A percentile compares a stretch with the other conserved stretches of the same genome.
phyloP scores from a whole-genome alignment of 1,140 invertebrate genomes.

The Drosophila kanapiae region DNA sequence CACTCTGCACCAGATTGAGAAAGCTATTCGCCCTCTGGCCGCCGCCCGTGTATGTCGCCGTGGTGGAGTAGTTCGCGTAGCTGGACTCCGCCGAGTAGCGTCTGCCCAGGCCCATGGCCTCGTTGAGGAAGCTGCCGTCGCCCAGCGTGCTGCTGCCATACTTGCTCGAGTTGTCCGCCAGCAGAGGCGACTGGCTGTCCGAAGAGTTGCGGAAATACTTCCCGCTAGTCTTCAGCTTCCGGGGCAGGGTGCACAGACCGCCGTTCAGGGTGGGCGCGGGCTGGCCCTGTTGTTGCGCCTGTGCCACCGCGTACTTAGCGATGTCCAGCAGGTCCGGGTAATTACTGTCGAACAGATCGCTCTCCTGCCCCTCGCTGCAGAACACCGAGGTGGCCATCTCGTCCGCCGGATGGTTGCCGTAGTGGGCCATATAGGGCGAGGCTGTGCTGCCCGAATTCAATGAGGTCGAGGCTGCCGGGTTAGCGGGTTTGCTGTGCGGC shows the following conservation, averaged over 20 bases:
- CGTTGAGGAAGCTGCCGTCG: conserved; percentile 79
- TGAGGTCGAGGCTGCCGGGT: conserved; percentile 34
- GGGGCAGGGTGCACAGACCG: conserved; percentile 87
- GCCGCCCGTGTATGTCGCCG: conserved; percentile 72
- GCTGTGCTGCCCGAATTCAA: conserved; percentile 20
- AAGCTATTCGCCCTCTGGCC: conserved; percentile 82
- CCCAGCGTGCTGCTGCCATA: conserved; percentile 84
- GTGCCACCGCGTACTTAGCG: conserved; percentile 86
- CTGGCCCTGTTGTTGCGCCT: conserved; percentile 58
- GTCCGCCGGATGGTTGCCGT: conserved; percentile 61
- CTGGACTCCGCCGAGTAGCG: conserved; percentile 80
- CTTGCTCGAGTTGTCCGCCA: conserved; percentile 85
- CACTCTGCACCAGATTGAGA: conserved; percentile 80
- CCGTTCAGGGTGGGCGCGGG: conserved; percentile 59
- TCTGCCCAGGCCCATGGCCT: conserved; percentile 74
- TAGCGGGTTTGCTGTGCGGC: conserved; percentile 84
- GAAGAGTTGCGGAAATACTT: conserved; percentile 86
- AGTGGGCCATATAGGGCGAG: conserved; percentile 50
- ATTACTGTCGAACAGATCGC: conserved; percentile 88
- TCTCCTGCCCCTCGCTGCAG: conserved; percentile 86
- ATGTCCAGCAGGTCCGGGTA: conserved; percentile 90
- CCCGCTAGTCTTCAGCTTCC: conserved; percentile 85
- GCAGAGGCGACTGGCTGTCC: conserved; percentile 89
- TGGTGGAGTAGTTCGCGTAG: conserved; percentile 76
- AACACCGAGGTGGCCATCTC: conserved; percentile 81